Evolutionary conservation across 2,888 invertebrate genomes (phyloP).

Genomic region (Rhagophthalmus giganteus): DNA sequence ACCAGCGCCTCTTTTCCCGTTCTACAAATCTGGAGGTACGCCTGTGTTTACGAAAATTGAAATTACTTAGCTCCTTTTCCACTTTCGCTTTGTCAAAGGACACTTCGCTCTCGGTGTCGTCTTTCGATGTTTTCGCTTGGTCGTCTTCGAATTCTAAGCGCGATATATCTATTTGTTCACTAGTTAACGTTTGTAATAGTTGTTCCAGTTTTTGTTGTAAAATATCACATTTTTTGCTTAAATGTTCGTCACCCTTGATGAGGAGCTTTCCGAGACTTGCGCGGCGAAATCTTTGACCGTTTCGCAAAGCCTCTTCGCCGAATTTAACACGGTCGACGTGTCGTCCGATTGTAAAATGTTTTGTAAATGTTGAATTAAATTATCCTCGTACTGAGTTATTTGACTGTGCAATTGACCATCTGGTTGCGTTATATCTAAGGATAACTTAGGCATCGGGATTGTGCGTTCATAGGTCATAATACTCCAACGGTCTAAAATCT

Average conservation of each 20-base stretch:
- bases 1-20: slow-evolving; percentile 61
- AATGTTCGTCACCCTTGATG: slow-evolving; percentile 62
- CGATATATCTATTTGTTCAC: slow-evolving; percentile 61
- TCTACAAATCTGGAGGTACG: slow-evolving; percentile 56
- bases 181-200: slow-evolving; percentile 71
- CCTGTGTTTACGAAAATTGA: slow-evolving; percentile 53
- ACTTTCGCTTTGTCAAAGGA: slow-evolving; percentile 49
- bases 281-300: slow-evolving; percentile 76
- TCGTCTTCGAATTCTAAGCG: slow-evolving; percentile 38
- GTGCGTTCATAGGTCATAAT: slow-evolving; percentile 90
- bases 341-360: slow-evolving; percentile 85
- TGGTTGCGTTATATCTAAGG: slow-evolving; percentile 53
- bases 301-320: slow-evolving; percentile 71
- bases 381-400: slow-evolving; percentile 75
- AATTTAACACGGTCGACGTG: slow-evolving; percentile 69
- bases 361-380: slow-evolving; percentile 77
- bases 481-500: slow-evolving; percentile 97
- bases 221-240: slow-evolving; percentile 70
- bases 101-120: slow-evolving; percentile 53
- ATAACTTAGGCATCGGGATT: slow-evolving; percentile 62
- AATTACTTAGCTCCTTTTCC: slow-evolving; percentile 55
- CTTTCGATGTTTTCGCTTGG: slow-evolving; percentile 43
- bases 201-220: slow-evolving; percentile 76
- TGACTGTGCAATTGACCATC: slow-evolving; percentile 56
- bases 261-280: slow-evolving; percentile 63